These are phyloP conservation scores for Pantherophis alleghaniensis DNA, from an alignment of 2,797 vertebrate genomes.

Conservation along the genomic window DNA sequence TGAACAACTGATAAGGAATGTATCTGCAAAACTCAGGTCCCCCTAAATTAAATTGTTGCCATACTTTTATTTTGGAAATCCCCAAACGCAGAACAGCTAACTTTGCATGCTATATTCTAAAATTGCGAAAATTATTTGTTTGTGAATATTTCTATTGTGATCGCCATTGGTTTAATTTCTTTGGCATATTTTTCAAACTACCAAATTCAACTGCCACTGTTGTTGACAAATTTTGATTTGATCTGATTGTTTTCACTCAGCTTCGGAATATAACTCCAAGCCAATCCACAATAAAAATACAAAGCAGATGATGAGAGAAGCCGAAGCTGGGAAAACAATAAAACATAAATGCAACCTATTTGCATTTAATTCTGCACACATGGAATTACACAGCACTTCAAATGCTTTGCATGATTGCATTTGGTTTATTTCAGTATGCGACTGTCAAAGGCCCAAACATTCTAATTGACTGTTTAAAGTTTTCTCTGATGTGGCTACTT, in stretches of 20 bases:
- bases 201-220: slow-evolving; percentile 17
- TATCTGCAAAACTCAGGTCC: not conserved
- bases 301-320: slow-evolving; percentile 24
- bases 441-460: slow-evolving; percentile 2
- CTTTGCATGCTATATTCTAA: not conserved
- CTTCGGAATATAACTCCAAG: slow-evolving; percentile 23
- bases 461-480: slow-evolving; percentile 26
- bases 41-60: not conserved
- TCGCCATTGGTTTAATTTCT: slow-evolving; percentile 29
- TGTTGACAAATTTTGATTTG: slow-evolving; percentile 41
- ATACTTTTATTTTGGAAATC: not conserved
- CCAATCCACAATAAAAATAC: slow-evolving; percentile 3
- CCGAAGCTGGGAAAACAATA: slow-evolving; percentile 19
- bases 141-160: slow-evolving; percentile 17
- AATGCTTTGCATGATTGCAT: slow-evolving; percentile 26
- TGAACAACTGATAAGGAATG: not conserved
- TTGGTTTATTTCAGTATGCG: not conserved
- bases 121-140: slow-evolving; percentile 29
- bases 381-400: not conserved
- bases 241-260: slow-evolving; percentile 26
- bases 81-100: not conserved
- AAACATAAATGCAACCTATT: slow-evolving; percentile 18
- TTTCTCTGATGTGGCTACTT: not conserved
- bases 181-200: not conserved
- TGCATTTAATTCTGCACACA: slow-evolving; percentile 25